A percentile compares a stretch with the other conserved stretches of the same genome.
Conservation (phyloP, 2,797 vertebrate species). For the Gadopsis marmoratus region DNA sequence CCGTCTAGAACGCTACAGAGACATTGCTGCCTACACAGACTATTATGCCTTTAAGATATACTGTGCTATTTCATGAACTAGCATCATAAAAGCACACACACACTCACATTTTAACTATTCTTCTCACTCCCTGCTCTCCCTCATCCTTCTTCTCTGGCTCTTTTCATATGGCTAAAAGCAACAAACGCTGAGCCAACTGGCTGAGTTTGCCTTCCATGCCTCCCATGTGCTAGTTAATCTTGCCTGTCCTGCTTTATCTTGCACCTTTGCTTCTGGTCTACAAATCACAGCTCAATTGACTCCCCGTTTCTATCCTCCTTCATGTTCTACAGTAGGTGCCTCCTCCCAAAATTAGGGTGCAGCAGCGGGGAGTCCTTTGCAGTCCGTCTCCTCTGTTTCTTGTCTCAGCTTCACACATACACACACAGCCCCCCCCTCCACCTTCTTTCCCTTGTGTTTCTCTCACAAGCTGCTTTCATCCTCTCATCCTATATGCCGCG, state of each 20-base stretch:
- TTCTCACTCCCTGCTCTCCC: slow-evolving; percentile 36
- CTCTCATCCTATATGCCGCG: slow-evolving; percentile 6
- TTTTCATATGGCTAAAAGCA: slow-evolving; percentile 62
- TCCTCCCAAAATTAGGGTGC: slow-evolving; percentile 50
- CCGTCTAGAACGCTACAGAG: background rate
- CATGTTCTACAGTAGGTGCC: slow-evolving; percentile 34
- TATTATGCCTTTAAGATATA: slow-evolving; percentile 20
- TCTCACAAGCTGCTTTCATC: slow-evolving; percentile 55
- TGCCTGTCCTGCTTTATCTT: slow-evolving; percentile 67
- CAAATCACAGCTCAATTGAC: slow-evolving; percentile 76
- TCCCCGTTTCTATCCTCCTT: slow-evolving; percentile 41
- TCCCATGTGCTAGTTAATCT: slow-evolving; percentile 68
- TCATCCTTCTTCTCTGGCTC: slow-evolving; percentile 40
- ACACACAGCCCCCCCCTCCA: background rate
- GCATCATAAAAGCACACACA: slow-evolving; percentile 21
- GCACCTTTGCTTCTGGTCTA: slow-evolving; percentile 72
- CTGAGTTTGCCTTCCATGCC: slow-evolving; percentile 48
- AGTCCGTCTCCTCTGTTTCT: slow-evolving; percentile 41
- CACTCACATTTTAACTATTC: slow-evolving; percentile 33
- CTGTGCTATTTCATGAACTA: slow-evolving; percentile 9
- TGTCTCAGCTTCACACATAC: background rate
- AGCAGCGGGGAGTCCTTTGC: slow-evolving; percentile 56
- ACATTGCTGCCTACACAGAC: slow-evolving; percentile 1
- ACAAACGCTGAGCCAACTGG: slow-evolving; percentile 55
- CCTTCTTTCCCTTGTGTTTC: slow-evolving; percentile 16